Base-by-base conservation (phyloP, 2,888 invertebrate species). In the Tiliacea aurago region DNA sequence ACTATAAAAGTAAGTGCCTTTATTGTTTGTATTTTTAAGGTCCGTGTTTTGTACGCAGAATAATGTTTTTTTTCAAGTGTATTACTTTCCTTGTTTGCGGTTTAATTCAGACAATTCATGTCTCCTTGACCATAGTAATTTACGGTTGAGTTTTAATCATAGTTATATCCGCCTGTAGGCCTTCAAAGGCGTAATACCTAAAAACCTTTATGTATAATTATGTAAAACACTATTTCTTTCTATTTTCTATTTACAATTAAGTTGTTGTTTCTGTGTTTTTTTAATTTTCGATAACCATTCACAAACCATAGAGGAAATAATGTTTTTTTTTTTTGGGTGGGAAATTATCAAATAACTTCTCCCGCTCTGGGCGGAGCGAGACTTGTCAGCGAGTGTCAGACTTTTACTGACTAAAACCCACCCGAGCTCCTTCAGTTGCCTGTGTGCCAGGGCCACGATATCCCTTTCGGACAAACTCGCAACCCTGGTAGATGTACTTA, bases 11-110 rank as follows among this genome's bases (percentile, higher is more conserved):
- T 80, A 78, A 82, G 79, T 82, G n/a, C 1, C 13, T 47, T 37
- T 43, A 20, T 59, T 37, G 6, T 53, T 53, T 53, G 20, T 73
- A 53, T 73, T 73, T 71, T 73, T 37, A 53, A 47, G 47, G 18
- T 47, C 33, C 23, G 23, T 55, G 51, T 59, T 64, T n/a, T 45
- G 49, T 41, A 23, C 13, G 47, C 47, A 10, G 9, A 58, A 18
- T 33, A 65, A 53, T 66, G 47, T 51, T 45, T 66, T 61, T n/a
- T 4, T n/a, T 4, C 13, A 53, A 43, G 45, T 41, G 18, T 23
- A 13, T 9, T 41, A 53, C 62, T 80, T 75, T 80, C 80, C 75
- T 84, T 79, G 67, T 73, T 64, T 65, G 84, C n/a, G 66, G 73
- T 83, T 70, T 47, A 23, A 76, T 66, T 76, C 23, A 13, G 41